phyloP scores from a whole-genome alignment of 2,113 vertebrate genomes.

The Halichoerus grypus region DNA sequence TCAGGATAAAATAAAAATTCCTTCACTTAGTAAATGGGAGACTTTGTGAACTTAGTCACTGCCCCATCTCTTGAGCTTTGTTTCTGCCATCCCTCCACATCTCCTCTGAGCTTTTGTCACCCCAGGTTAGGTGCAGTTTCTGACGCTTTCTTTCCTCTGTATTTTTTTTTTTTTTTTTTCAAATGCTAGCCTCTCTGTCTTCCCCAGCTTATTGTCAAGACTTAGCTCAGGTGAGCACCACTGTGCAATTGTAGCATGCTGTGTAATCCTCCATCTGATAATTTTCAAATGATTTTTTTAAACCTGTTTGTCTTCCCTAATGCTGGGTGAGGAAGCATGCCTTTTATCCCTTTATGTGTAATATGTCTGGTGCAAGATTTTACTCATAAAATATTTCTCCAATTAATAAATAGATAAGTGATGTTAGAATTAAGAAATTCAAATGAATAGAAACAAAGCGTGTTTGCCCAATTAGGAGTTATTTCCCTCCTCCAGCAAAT shows the following conservation, averaged over 20 bases:
- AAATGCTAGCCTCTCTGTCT: neutral
- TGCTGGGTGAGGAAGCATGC: neutral
- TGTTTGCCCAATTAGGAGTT: neutral
- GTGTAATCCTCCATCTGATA: neutral
- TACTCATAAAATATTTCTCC: neutral
- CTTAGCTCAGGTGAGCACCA: neutral
- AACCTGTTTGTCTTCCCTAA: neutral
- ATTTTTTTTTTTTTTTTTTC: neutral
- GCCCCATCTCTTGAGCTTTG: neutral
- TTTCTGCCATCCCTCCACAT: neutral
- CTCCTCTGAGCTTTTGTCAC: neutral
- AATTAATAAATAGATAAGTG: constrained; percentile 1
- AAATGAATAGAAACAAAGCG: neutral
- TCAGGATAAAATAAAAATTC: constrained; percentile 32
- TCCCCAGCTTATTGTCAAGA: neutral
- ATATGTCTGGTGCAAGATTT: neutral
- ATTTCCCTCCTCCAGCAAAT: neutral
- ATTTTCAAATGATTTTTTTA: neutral
- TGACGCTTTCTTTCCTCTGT: neutral
- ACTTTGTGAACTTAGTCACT: neutral
- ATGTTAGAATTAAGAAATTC: constrained; percentile 1
- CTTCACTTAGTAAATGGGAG: neutral
- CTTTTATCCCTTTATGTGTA: neutral
- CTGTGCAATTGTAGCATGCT: neutral
- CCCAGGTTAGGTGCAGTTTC: neutral